Evolutionary conservation across 2,797 vertebrate genomes (phyloP), one percentile per base, ranked within the genome.

Genomic region (Hafferia zeledoni): DNA sequence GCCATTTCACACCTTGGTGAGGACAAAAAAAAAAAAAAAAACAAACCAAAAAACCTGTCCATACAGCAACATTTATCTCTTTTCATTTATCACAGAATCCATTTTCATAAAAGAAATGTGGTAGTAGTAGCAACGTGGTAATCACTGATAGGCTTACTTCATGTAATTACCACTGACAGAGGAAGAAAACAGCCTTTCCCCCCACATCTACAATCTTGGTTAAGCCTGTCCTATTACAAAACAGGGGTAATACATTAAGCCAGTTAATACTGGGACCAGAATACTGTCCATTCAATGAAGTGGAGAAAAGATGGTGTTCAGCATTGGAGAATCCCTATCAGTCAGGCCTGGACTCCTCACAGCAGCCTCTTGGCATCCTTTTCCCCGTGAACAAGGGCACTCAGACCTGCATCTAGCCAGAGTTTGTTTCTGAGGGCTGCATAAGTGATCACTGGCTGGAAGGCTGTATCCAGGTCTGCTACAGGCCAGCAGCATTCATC

Each of bases 1-100:
- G 56, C 64, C 67, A 95, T 85, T 95, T 96, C 93, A 89, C 68
- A 83, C 61, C 84, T 77, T 67, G 61, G 33, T 43, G 37, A 86
- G 37, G 60, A 88, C 49, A 5, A 23, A 25, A 47, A 17, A 28
- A 41, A 67, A 33, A 25, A 37, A 35, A 67, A 23, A 19, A 50
- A 65, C 15, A 72, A 80, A 22, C 37, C 25, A 75, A 43, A 75
- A 43, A n/a, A 59, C 4, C 41, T 43, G 17, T 50, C 52, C 27
- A 61, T 83, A 74, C 5, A 28, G 46, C 23, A 59, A 27, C 17
- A 49, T 43, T 82, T 50, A 31, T 80, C 56, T 75, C 28, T 37
- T 57, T 81, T 33, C 23, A 25, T 31, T 78, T 90, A 59, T 31
- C 53, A 35, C 18, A 47, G 57, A 65, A 37, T 47, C 37, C 33